phyloP scores from a whole-genome alignment of 2,888 invertebrate species.

The Coenonympha glycerion region DNA sequence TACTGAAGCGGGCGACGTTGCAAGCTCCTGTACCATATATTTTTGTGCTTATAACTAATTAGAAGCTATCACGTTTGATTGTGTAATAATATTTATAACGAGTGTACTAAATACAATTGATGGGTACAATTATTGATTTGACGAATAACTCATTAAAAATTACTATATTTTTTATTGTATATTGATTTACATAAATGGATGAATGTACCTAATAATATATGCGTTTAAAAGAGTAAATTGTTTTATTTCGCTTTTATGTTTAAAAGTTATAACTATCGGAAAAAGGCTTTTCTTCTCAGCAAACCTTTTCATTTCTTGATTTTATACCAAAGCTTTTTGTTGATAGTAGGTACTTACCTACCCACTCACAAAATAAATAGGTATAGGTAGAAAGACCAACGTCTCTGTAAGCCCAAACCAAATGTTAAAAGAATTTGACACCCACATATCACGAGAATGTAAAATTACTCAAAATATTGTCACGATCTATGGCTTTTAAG shows the following conservation, averaged over 20 bases:
- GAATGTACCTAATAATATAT: slow-evolving; percentile 19
- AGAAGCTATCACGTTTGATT: slow-evolving; percentile 4
- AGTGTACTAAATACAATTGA: slow-evolving; percentile 14
- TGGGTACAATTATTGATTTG: slow-evolving; percentile 20
- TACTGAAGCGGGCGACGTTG: too few relatives aligned
- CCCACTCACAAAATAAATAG: too few relatives aligned
- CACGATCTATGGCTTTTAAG: too few relatives aligned
- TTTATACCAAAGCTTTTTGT: too few relatives aligned
- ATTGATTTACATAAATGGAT: slow-evolving; percentile 16
- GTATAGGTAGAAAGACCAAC: too few relatives aligned
- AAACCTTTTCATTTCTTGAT: too few relatives aligned
- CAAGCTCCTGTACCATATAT: slow-evolving; percentile 3
- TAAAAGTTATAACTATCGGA: not conserved
- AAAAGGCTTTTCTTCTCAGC: too few relatives aligned
- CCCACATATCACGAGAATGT: too few relatives aligned
- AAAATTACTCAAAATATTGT: too few relatives aligned
- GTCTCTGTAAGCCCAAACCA: too few relatives aligned
- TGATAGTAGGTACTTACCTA: too few relatives aligned
- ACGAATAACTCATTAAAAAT: slow-evolving; percentile 1
- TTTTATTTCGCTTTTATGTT: not conserved
- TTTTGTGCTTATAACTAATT: not conserved
- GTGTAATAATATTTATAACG: slow-evolving; percentile 1
- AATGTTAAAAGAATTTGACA: too few relatives aligned
- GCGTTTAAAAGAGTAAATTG: not conserved
- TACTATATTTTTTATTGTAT: slow-evolving; percentile 18